Conservation (phyloP, 2,888 invertebrate species). For the Sussaba pulchella region DNA sequence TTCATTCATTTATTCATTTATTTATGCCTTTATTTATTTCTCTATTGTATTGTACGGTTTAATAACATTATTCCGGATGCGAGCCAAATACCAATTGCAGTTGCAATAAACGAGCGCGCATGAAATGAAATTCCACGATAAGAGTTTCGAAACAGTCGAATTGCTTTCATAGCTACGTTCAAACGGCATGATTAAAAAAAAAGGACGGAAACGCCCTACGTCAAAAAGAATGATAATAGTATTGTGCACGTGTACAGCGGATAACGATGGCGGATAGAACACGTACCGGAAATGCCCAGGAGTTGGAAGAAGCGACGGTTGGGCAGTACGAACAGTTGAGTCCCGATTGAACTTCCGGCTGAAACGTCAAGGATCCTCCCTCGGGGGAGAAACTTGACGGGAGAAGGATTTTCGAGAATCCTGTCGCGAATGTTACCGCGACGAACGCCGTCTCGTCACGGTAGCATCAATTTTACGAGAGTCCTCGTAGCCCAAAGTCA, state of each 20-base stretch:
- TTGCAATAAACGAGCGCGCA: too few relatives aligned
- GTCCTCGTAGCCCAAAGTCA: slow-evolving; percentile 29
- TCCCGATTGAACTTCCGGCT: slow-evolving; percentile 65
- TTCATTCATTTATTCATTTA: too few relatives aligned
- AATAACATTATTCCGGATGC: too few relatives aligned
- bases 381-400: slow-evolving; percentile 30
- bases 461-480: slow-evolving; percentile 10
- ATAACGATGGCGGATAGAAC: slow-evolving; percentile 35
- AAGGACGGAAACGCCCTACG: background rate
- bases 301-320: slow-evolving; percentile 21
- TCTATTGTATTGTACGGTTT: too few relatives aligned
- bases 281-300: slow-evolving; percentile 30
- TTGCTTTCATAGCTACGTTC: slow-evolving; percentile 10
- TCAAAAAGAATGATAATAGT: slow-evolving; percentile 20
- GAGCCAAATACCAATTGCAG: too few relatives aligned
- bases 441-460: slow-evolving; percentile 17
- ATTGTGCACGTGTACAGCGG: background rate
- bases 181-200: slow-evolving; percentile 4
- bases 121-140: too few relatives aligned
- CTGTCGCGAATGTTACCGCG: slow-evolving; percentile 1
- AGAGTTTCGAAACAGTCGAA: background rate
- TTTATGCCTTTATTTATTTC: too few relatives aligned
- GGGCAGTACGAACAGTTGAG: slow-evolving; percentile 58
- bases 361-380: slow-evolving; percentile 28
- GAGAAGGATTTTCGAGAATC: background rate